A percentile compares a stretch with the other conserved stretches of the same genome.
Conservation (phyloP, 37 sponge, comb jelly and placozoan genomes). For the Haliclona indistincta region DNA sequence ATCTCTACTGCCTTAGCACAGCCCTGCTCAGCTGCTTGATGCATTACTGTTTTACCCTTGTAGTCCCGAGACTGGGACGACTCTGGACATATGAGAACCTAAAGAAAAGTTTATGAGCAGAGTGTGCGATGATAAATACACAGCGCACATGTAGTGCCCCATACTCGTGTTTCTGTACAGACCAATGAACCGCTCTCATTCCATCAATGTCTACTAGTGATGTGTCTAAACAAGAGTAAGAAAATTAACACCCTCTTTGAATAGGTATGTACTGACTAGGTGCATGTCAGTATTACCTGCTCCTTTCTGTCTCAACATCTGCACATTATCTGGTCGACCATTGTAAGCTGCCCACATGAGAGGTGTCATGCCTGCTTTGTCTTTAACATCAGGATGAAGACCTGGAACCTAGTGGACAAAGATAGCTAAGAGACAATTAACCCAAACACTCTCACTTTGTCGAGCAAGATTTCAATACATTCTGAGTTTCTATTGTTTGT, state of each 20-base stretch:
- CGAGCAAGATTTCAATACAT: slow-evolving; percentile 55
- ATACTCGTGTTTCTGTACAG: slow-evolving; percentile 58
- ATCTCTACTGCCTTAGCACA: slow-evolving; percentile 64
- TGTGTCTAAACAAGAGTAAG: slow-evolving; percentile 22
- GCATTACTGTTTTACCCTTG: slow-evolving; percentile 77
- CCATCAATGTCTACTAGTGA: slow-evolving; percentile 70
- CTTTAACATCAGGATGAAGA: slow-evolving; percentile 50
- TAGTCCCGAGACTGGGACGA: slow-evolving; percentile 49
- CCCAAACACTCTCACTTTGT: slow-evolving; percentile 45
- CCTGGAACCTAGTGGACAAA: slow-evolving; percentile 56
- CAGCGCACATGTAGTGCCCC: slow-evolving; percentile 43
- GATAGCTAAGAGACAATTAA: not conserved
- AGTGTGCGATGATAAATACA: not conserved
- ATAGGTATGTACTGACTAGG: not conserved
- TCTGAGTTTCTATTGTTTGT: slow-evolving; percentile 56
- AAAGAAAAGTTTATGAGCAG: not conserved
- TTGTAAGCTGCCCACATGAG: slow-evolving; percentile 91
- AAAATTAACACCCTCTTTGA: not conserved
- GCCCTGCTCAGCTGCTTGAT: slow-evolving; percentile 80
- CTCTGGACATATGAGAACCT: slow-evolving; percentile 43
- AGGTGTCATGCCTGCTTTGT: slow-evolving; percentile 75
- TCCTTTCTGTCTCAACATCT: slow-evolving; percentile 47
- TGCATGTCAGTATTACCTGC: slow-evolving; percentile 26
- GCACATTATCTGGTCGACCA: slow-evolving; percentile 49
- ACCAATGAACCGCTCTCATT: slow-evolving; percentile 84